A percentile compares a stretch with the other conserved stretches of the same genome.
Conservation (phyloP, 1,140 invertebrate species). For the Leptinotarsa defecta region DNA sequence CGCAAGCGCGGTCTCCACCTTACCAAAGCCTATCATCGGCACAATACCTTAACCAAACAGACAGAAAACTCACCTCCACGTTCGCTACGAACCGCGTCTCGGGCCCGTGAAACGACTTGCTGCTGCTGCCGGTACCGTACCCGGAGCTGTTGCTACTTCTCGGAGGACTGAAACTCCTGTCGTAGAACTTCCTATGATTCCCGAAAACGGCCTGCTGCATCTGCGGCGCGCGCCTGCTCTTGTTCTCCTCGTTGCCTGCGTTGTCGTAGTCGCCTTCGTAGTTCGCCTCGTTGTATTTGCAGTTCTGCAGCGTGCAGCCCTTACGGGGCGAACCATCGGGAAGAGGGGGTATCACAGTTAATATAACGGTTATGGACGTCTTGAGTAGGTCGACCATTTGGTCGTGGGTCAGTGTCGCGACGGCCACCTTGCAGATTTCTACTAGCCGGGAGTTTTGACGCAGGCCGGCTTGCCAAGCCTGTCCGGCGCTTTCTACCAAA, state of each 20-base stretch:
- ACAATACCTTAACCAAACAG: not conserved
- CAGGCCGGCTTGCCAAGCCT: constrained; percentile 88
- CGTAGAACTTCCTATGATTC: constrained; percentile 69
- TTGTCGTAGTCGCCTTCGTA: constrained; percentile 78
- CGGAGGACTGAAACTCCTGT: constrained; percentile 79
- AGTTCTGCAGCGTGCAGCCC: constrained; percentile 72
- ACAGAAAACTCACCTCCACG: constrained; percentile 29
- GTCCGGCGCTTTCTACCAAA: constrained; percentile 86
- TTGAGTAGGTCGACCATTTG: constrained; percentile 93
- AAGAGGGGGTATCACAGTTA: constrained; percentile 79
- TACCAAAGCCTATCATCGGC: too few species aligned
- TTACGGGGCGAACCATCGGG: constrained; percentile 56
- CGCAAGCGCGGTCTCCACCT: not conserved
- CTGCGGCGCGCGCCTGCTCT: constrained; percentile 51
- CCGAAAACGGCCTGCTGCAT: constrained; percentile 62
- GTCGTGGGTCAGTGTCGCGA: constrained; percentile 88
- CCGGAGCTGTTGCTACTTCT: constrained; percentile 81
- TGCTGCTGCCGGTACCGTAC: constrained; percentile 81
- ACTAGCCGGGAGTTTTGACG: constrained; percentile 87
- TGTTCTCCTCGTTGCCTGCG: constrained; percentile 48
- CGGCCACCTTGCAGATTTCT: constrained; percentile 90
- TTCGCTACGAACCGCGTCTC: constrained; percentile 46
- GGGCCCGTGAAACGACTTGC: constrained; percentile 66
- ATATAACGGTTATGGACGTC: constrained; percentile 83
- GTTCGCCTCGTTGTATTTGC: constrained; percentile 67